A percentile compares a stretch with the other conserved stretches of the same genome.
phyloP scores from a whole-genome alignment of 2,797 vertebrate genomes.

The Melopsittacus undulatus region DNA sequence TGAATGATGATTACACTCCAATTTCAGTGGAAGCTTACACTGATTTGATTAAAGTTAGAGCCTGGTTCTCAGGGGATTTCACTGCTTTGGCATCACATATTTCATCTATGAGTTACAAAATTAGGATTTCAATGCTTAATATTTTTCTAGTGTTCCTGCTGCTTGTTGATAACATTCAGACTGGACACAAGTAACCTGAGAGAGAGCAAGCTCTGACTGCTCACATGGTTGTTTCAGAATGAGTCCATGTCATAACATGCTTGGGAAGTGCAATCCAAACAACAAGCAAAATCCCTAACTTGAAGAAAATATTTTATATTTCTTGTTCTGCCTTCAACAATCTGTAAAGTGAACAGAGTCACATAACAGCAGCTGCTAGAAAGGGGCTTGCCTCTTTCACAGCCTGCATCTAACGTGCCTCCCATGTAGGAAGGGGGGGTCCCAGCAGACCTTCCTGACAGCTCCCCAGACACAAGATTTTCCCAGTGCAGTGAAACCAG shows the following conservation, averaged over 20 bases:
- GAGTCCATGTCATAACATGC: background rate
- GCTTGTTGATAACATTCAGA: background rate
- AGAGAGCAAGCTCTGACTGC: background rate
- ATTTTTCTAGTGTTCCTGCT: background rate
- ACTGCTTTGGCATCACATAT: background rate
- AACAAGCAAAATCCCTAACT: background rate
- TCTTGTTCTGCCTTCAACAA: background rate
- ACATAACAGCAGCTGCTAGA: background rate
- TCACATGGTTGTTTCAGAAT: background rate
- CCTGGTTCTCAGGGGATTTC: background rate
- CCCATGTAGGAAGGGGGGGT: accelerated
- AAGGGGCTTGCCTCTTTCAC: background rate
- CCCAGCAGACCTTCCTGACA: background rate
- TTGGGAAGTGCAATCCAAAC: background rate
- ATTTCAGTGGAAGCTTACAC: background rate
- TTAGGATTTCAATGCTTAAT: background rate
- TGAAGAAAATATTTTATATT: background rate
- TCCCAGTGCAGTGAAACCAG: background rate
- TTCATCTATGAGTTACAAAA: background rate
- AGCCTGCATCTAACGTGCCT: background rate
- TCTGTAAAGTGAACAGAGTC: background rate
- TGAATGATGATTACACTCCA: background rate
- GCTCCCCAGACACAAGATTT: background rate
- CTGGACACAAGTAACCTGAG: background rate
- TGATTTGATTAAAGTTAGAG: background rate